Evolutionary conservation across 2,888 invertebrate species (phyloP).

Genomic region (Tipula helvola): DNA sequence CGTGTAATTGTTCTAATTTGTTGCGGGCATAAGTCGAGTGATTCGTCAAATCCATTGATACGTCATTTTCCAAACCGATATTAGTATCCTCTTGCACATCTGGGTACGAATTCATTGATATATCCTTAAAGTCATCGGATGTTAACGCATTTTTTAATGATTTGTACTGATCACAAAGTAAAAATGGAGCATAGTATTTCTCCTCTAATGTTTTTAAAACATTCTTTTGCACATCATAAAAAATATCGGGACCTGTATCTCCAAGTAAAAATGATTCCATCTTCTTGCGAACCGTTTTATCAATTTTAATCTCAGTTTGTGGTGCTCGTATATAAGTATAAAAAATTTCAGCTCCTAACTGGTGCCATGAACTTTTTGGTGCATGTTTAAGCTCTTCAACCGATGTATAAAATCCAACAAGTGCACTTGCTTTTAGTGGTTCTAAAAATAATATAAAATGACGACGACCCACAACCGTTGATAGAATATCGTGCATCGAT

Average conservation of each 20-base stretch:
- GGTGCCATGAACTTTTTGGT: slow-evolving; percentile 67
- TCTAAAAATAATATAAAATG: slow-evolving; percentile 71
- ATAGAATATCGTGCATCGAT: slow-evolving; percentile 58
- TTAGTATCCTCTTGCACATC: slow-evolving; percentile 25
- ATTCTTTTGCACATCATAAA: slow-evolving; percentile 73
- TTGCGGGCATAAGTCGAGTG: slow-evolving; percentile 71
- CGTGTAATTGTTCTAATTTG: slow-evolving; percentile 72
- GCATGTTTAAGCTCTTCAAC: slow-evolving; percentile 71
- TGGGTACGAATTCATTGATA: slow-evolving; percentile 26
- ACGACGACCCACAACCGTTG: slow-evolving; percentile 66
- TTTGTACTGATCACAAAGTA: slow-evolving; percentile 75
- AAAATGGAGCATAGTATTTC: slow-evolving; percentile 78
- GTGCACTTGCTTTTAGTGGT: slow-evolving; percentile 68
- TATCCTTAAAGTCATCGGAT: slow-evolving; percentile 33
- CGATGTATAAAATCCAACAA: slow-evolving; percentile 75
- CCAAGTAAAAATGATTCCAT: slow-evolving; percentile 83
- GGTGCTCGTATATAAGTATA: slow-evolving; percentile 77
- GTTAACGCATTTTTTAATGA: slow-evolving; percentile 37
- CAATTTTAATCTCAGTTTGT: slow-evolving; percentile 68
- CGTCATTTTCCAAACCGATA: background rate
- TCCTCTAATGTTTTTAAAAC: slow-evolving; percentile 70
- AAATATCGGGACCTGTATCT: slow-evolving; percentile 76
- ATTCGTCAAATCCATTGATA: slow-evolving; percentile 53
- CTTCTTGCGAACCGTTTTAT: slow-evolving; percentile 64
- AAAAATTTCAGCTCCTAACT: slow-evolving; percentile 82